Conservation (phyloP, 2,113 vertebrate species). For the Pteruthius melanotis region DNA sequence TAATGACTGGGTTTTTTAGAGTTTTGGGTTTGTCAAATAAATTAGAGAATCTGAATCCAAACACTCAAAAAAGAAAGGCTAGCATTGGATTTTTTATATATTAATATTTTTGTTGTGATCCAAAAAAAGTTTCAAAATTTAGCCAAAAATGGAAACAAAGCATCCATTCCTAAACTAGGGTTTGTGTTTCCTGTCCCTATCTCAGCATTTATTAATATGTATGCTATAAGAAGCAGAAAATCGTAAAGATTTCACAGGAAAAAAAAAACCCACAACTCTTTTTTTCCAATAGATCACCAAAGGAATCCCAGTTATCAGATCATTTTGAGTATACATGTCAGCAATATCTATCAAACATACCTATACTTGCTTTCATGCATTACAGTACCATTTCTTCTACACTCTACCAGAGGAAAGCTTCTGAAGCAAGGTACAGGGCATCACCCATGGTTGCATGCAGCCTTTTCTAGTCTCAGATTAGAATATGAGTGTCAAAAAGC, state of each 20-base stretch:
- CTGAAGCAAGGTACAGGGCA: not conserved
- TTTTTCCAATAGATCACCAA: fast-evolving
- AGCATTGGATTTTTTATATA: not conserved
- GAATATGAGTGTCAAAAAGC: not conserved
- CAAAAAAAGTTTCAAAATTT: not conserved
- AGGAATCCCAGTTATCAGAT: too few relatives aligned
- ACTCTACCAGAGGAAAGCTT: not conserved
- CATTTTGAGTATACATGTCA: not conserved
- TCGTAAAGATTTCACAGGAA: not conserved
- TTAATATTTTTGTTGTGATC: not conserved
- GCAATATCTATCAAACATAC: not conserved
- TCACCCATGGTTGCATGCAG: not conserved
- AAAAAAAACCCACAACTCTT: not conserved
- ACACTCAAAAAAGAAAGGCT: not conserved
- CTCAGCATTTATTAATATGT: not conserved
- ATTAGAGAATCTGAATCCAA: not conserved
- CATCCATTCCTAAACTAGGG: not conserved
- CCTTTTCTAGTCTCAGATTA: not conserved
- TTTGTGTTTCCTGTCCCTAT: not conserved
- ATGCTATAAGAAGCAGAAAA: not conserved
- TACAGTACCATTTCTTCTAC: not conserved
- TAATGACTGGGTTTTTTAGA: not conserved
- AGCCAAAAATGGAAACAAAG: not conserved
- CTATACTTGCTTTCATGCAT: not conserved
- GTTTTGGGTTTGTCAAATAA: not conserved